phyloP scores from a whole-genome alignment of 53 echinoderm and acorn worm genomes.

The Actinopyga echinites region DNA sequence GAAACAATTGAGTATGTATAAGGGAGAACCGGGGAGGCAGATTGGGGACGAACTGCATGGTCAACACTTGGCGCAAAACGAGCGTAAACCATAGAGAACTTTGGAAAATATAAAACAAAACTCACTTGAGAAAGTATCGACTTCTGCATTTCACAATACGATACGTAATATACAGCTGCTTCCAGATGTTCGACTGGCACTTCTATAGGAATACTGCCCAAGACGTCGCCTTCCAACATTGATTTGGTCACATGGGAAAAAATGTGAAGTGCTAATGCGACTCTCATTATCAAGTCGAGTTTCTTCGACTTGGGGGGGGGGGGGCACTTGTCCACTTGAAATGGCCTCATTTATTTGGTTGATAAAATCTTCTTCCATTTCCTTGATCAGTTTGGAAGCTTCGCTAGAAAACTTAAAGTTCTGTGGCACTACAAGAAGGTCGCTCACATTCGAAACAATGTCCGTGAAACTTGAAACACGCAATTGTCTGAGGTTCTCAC shows the following conservation, averaged over 20 bases:
- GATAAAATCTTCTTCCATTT: slow-evolving; percentile 23
- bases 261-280: neutral
- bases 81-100: too few relatives aligned
- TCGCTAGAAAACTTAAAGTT: neutral
- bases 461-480: slow-evolving; percentile 3
- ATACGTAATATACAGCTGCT: neutral
- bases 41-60: too few relatives aligned
- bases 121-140: neutral
- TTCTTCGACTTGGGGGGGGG: slow-evolving; percentile 15
- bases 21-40: too few relatives aligned
- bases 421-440: too few relatives aligned
- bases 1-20: too few relatives aligned
- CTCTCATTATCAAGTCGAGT: neutral
- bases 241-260: neutral
- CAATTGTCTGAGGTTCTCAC: neutral
- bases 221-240: neutral
- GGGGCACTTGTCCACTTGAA: neutral
- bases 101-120: neutral
- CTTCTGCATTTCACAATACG: slow-evolving; percentile 16
- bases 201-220: neutral
- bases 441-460: neutral
- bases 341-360: slow-evolving; percentile 1
- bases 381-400: neutral
- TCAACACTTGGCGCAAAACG: too few relatives aligned
- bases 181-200: neutral